A percentile compares a stretch with the other conserved stretches of the same genome.
Evolutionary conservation across 2,797 vertebrate species (phyloP).

Genomic region (Babyrousa celebensis): DNA sequence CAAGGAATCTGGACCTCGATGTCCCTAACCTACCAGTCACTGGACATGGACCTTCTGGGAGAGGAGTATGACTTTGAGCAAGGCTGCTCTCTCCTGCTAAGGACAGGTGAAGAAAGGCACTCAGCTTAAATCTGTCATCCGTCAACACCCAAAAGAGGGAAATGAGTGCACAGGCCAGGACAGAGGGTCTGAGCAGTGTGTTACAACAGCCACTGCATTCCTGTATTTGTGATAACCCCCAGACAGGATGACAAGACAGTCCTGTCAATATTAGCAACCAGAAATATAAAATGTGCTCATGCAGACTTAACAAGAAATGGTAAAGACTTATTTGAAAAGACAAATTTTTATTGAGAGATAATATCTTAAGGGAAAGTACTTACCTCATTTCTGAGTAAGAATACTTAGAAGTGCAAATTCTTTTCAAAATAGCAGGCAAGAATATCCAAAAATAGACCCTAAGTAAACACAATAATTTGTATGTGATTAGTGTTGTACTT

Average conservation of each 20-base stretch:
- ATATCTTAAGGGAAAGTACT: slow-evolving; percentile 21
- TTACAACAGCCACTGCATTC: not conserved
- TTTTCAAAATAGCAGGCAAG: slow-evolving; percentile 50
- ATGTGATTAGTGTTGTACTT: not conserved
- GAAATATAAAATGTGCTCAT: slow-evolving; percentile 43
- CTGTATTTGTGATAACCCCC: not conserved
- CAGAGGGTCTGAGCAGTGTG: not conserved
- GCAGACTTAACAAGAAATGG: not conserved
- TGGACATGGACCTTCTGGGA: not conserved
- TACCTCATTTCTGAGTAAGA: slow-evolving; percentile 59
- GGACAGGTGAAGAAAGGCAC: not conserved
- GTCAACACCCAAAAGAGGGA: not conserved
- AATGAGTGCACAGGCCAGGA: not conserved
- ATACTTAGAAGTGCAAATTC: slow-evolving; percentile 18
- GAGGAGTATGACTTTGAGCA: not conserved
- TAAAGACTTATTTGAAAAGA: slow-evolving; percentile 37
- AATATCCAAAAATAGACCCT: not conserved
- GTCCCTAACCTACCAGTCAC: not conserved
- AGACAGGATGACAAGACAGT: not conserved
- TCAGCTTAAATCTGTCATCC: not conserved
- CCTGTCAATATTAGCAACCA: not conserved
- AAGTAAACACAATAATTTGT: not conserved
- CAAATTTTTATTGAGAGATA: slow-evolving; percentile 58
- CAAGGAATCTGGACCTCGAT: not conserved
- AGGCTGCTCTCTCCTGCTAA: not conserved